Conservation (phyloP, 2,113 vertebrate genomes). For the Pyrgilauda ruficollis region DNA sequence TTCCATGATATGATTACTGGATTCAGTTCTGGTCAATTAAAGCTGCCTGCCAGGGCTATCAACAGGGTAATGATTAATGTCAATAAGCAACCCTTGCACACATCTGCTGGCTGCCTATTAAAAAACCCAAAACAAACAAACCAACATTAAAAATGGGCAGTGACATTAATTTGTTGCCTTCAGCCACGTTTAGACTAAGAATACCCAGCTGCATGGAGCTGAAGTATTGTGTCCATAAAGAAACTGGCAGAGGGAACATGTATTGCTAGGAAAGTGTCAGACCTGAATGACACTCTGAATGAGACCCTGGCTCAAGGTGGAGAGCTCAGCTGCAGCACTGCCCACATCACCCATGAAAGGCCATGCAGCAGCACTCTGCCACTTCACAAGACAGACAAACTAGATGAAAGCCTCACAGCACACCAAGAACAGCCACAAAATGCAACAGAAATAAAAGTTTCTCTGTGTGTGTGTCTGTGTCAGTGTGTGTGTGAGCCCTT, state of each 20-base stretch:
- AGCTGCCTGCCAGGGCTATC: slow-evolving; percentile 42
- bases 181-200: not conserved
- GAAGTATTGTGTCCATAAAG: not conserved
- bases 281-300: not conserved
- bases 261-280: not conserved
- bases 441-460: not conserved
- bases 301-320: not conserved
- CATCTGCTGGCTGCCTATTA: slow-evolving; percentile 25
- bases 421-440: not conserved
- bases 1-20: slow-evolving; percentile 54
- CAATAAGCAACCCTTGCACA: slow-evolving; percentile 19
- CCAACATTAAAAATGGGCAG: not conserved
- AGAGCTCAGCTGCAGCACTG: not conserved
- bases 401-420: not conserved
- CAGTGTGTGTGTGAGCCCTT: not conserved
- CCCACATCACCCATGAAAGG: not conserved
- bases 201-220: not conserved
- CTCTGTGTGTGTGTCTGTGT: not conserved
- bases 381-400: not conserved
- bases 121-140: not conserved
- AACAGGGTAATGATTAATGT: slow-evolving; percentile 46
- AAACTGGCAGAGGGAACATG: not conserved
- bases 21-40: slow-evolving; percentile 63
- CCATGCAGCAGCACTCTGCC: not conserved
- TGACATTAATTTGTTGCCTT: not conserved